Evolutionary conservation across 2,888 invertebrate species (phyloP), one percentile per base, ranked within the genome.

Genomic region (Harpalus rufipes): DNA sequence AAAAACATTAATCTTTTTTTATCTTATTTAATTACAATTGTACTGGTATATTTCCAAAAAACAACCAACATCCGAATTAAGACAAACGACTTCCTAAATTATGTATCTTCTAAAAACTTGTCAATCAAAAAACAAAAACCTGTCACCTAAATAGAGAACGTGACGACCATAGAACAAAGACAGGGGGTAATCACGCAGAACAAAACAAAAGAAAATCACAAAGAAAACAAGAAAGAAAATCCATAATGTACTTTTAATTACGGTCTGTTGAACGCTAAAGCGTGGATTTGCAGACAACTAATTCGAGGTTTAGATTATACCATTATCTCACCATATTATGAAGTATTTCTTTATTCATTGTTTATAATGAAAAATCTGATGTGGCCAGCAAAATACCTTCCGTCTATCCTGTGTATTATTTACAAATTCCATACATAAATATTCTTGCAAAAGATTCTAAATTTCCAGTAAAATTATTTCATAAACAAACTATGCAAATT

Each of bases 171-270:
- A 21, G 68, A 10, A 16, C 14, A 16, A 59, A 59, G 32, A 68
- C 68, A 68, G 39, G 32, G 41, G 39, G 68, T 25, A 68, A 68
- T 68, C 68, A 68, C 68, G 41, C 68, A 39, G 32, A 68, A 39
- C 68, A 32, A 68, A 68, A 68, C 68, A 68, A 68, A 12, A 65
- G n/a, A n/a, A 58, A 59, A 59, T 59, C 59, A 59, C 14, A 59
- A 59, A 59, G 18, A 68, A 65, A 65, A 65, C 65, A 32, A 25
- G 14, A 32, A 25, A n/a, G 39, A 14, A 68, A 68, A 68, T 68
- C 68, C 68, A 68, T 68, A 68, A 68, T 68, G 68, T 68, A 12
- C 68, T 39, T 68, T 68, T 68, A 68, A 68, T 68, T 68, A 39
- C 14, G 32, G 68, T 68, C 68, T 68, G 32, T 10, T 32, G 14